Percentiles rank a stretch among this genome's conserved stretches.
phyloP scores from a whole-genome alignment of 2,888 invertebrate genomes.

The Achlya flavicornis region DNA sequence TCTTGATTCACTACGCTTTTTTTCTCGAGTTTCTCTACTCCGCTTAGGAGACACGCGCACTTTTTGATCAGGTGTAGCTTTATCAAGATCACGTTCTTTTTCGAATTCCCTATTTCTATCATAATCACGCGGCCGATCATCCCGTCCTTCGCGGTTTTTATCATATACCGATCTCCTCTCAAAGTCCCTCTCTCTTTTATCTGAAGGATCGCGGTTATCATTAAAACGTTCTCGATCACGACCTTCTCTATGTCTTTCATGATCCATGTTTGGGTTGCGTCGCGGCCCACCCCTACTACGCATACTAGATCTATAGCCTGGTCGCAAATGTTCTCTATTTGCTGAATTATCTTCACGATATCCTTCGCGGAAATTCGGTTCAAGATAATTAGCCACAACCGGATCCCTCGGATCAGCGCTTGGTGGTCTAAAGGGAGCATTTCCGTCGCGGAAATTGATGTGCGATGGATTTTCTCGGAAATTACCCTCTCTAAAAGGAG shows the following conservation, averaged over 20 bases:
- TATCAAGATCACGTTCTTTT: constrained; percentile 75
- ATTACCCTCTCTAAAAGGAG: constrained; percentile 65
- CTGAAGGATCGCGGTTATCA: constrained; percentile 68
- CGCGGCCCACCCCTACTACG: constrained; percentile 65
- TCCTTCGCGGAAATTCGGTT: constrained; percentile 69
- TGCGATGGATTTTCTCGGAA: constrained; percentile 70
- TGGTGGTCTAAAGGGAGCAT: constrained; percentile 66
- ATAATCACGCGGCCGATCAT: constrained; percentile 58
- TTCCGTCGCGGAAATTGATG: constrained; percentile 64
- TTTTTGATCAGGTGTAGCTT: constrained; percentile 72
- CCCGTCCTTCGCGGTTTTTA: constrained; percentile 63
- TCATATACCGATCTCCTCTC: constrained; percentile 62
- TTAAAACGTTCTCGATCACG: constrained; percentile 70
- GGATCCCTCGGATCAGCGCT: constrained; percentile 69
- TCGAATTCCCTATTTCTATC: constrained; percentile 69
- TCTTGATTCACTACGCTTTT: constrained; percentile 75
- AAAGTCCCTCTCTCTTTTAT: constrained; percentile 67
- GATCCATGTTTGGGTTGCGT: constrained; percentile 67
- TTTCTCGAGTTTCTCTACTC: constrained; percentile 66
- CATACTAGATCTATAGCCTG: constrained; percentile 59
- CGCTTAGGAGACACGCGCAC: constrained; percentile 68
- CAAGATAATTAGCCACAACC: constrained; percentile 59
- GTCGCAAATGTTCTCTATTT: constrained; percentile 58
- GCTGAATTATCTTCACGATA: constrained; percentile 65
- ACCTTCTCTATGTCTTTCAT: constrained; percentile 67